A percentile compares a stretch with the other conserved stretches of the same genome.
These are phyloP conservation scores for Polyodon spathula DNA, from an alignment of 2,113 vertebrate genomes.

Conservation along the genomic window DNA sequence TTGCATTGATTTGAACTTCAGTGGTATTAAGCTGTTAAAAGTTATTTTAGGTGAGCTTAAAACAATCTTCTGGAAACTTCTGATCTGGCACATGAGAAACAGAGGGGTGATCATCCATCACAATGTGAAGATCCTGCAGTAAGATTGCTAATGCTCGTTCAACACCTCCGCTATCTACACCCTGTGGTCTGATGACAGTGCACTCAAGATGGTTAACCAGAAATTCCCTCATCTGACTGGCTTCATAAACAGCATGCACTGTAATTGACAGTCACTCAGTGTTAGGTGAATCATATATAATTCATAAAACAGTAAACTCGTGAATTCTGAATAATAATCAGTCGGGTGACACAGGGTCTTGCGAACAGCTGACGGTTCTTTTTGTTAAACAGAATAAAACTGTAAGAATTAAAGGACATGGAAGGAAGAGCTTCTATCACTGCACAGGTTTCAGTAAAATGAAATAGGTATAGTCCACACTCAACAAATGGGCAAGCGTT, in stretches of 20 bases:
- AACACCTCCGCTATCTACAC: neutral
- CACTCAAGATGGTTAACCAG: neutral
- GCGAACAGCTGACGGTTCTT: neutral
- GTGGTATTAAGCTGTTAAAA: too few relatives aligned
- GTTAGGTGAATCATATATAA: neutral
- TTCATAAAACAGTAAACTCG: neutral
- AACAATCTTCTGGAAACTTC: too few relatives aligned
- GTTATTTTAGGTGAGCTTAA: too few relatives aligned
- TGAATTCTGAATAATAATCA: neutral
- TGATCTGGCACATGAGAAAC: neutral
- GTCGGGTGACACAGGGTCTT: neutral
- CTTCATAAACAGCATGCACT: neutral
- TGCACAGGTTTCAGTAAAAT: too few relatives aligned
- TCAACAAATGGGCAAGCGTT: too few relatives aligned
- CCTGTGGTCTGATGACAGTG: neutral
- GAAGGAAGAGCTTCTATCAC: too few relatives aligned
- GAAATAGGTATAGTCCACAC: too few relatives aligned
- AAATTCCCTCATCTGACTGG: neutral
- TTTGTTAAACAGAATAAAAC: neutral
- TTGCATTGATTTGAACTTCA: conserved; percentile 1
- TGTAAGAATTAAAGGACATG: too few relatives aligned
- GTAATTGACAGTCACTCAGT: neutral
- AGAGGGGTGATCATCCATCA: neutral
- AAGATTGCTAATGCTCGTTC: neutral
- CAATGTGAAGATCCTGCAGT: neutral